Base-by-base conservation (phyloP, 2,888 invertebrate species). In the Folsomia candida region DNA sequence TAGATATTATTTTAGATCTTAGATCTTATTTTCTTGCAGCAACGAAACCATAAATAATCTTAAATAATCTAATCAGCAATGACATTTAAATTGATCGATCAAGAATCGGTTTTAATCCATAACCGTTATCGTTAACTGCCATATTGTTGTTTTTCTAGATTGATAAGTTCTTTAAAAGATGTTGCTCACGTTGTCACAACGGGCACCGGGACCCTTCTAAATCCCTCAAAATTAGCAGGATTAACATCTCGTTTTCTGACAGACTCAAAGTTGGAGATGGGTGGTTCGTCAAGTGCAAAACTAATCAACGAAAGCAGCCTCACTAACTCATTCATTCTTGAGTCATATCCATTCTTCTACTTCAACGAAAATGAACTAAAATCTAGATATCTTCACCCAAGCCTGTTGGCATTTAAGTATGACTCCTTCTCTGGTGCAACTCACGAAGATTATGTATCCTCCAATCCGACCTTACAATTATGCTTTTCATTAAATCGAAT, bases 381-480 rank as follows among this genome's bases (percentile, higher is more conserved):
- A 6, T 74, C 72, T 1, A 59, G 69, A 14, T 71, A 67, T 29
- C 68, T 74, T 22, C 71, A 74, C 29, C 25, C 59, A 9, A 76
- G 76, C 60, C 61, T 65, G 20, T 54, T 76, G n/a, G 68, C 68
- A n/a, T 74, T 69, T 24, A 69, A 74, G 27, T 76, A 76, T 29
- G 69, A 76, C 54, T 65, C 74, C 4, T 76, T 76, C 54, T 71
- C 76, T 2, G 68, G 69, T 1, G 11, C 69, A 51, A 60, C 70
- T 4, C 24, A 63, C 1, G n/a, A n/a, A n/a, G 29, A 51, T 18
- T 69, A 71, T 47, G 68, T 68, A 2, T 63, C 67, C 22, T 68
- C 75, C 14, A 73, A 72, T 62, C 75, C 75, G 18, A 68, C 74
- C 3, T 57, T 77, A n/a, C 75, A 77, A 37, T 63, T 75, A 11